phyloP scores from a whole-genome alignment of 1,140 invertebrate species.

The Pararge aegeria region DNA sequence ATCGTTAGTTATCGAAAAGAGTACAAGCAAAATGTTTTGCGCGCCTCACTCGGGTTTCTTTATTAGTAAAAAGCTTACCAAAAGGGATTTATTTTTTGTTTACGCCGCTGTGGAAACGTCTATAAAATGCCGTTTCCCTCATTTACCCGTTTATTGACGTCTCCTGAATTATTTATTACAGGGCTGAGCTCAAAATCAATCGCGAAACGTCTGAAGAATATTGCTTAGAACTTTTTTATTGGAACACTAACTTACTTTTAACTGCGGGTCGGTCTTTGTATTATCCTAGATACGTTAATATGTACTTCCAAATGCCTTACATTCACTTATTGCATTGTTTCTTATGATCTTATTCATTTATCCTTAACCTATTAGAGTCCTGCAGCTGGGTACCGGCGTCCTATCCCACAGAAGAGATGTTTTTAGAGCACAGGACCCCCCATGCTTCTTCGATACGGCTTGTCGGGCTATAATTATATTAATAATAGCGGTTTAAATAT shows the following conservation, averaged over 20 bases:
- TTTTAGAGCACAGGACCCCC: no score
- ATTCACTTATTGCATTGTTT: no score
- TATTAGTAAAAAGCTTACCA: conserved; percentile 4
- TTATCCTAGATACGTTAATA: no score
- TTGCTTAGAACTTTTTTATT: neutral
- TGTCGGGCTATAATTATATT: no score
- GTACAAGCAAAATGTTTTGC: neutral
- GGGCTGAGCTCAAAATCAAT: conserved; percentile 12
- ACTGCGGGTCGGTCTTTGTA: neutral
- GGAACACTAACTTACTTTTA: neutral
- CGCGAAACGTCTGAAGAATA: neutral
- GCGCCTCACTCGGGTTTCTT: neutral
- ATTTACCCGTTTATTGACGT: conserved; percentile 19
- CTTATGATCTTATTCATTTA: no score
- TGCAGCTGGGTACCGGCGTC: no score
- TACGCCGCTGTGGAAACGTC: neutral
- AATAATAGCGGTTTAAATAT: no score
- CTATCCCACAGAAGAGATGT: no score
- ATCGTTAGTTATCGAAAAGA: neutral
- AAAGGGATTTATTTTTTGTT: conserved; percentile 7
- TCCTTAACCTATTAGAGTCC: no score
- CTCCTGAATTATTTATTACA: conserved; percentile 20
- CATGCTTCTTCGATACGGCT: no score
- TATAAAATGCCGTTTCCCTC: conserved; percentile 15
- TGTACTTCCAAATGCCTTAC: no score